Evolutionary conservation across 2,888 invertebrate genomes (phyloP).

Genomic region (Epistrophe eligans): DNA sequence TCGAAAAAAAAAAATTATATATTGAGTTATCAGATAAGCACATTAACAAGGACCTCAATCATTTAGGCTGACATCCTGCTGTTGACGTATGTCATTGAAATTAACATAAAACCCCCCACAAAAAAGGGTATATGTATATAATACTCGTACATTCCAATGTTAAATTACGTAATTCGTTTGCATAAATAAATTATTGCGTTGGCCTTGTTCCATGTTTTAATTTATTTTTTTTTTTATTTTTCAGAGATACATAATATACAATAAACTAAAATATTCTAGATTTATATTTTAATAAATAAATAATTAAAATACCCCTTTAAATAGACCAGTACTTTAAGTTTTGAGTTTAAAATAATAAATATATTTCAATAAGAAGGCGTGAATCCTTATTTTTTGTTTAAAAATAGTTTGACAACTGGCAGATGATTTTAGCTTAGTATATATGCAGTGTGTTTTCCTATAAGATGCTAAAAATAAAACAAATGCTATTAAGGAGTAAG

Average conservation of each 20-base stretch:
- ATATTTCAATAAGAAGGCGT: too few relatives aligned
- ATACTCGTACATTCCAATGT: conserved; percentile 13
- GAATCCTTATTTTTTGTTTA: too few relatives aligned
- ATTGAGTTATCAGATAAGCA: conserved; percentile 10
- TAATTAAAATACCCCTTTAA: too few relatives aligned
- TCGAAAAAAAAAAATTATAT: neutral
- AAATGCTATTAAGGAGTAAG: too few relatives aligned
- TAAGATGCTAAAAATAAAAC: too few relatives aligned
- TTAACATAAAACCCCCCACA: conserved; percentile 33
- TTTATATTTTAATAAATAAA: too few relatives aligned
- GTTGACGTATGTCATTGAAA: conserved; percentile 58
- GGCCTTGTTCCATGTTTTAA: neutral
- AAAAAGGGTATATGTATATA: conserved; percentile 6
- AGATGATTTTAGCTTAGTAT: too few relatives aligned
- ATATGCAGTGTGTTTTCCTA: too few relatives aligned
- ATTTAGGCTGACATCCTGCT: conserved; percentile 19
- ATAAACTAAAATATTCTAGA: neutral
- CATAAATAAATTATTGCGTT: conserved; percentile 27
- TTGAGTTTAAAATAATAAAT: too few relatives aligned
- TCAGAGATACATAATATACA: neutral
- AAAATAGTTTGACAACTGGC: too few relatives aligned
- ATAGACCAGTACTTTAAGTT: too few relatives aligned
- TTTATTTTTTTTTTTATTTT: conserved; percentile 27
- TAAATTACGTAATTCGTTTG: conserved; percentile 6
- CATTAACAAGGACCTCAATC: conserved; percentile 33